Evolutionary conservation across 37 sponge, comb jelly and placozoan genomes (phyloP), one percentile per base, ranked within the genome.

Genomic region (Cladorhizidae sp.): DNA sequence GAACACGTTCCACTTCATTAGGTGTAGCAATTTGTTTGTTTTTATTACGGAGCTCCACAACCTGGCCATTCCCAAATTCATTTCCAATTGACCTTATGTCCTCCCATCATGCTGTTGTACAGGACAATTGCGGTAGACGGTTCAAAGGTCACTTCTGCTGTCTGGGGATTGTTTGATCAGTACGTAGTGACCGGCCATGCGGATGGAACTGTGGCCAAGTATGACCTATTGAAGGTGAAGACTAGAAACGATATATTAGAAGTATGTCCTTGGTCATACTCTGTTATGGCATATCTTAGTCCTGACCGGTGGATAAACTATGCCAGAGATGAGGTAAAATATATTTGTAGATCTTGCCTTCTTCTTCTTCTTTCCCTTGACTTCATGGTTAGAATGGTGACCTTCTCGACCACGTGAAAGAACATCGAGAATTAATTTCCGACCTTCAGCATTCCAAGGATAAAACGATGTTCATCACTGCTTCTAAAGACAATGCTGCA

Each of bases 81-180:
- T n/a, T n/a, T n/a, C n/a, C n/a, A n/a, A n/a, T n/a, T n/a, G n/a
- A n/a, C n/a, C n/a, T n/a, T n/a, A n/a, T n/a, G n/a, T n/a, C n/a
- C n/a, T n/a, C n/a, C n/a, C n/a, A n/a, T n/a, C n/a, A n/a, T n/a
- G n/a, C n/a, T n/a, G n/a, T n/a, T n/a, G 38, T 59, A 0, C 40
- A 85, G 85, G 57, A 78, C n/a, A 15, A 41, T 80, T 2, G 50
- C 42, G 21, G 67, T 82, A 43, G 78, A 90, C 1, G 67, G 51
- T 35, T 57, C 76, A 2, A 89, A 85, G 63, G 85, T 96, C 40
- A 96, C 95, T 32, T 80, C 93, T 17, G 97, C 93, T 21, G 52
- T 89, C 6, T 98, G 99, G 99, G 97, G 99, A 31, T 80, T 88
- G 26, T 81, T 94, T 77, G 99, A 98, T 51, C 77, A 94, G 72